Percentiles rank a stretch among this genome's conserved stretches.
Conservation (phyloP, 2,888 invertebrate species). For the Scaptomyza tumidula region DNA sequence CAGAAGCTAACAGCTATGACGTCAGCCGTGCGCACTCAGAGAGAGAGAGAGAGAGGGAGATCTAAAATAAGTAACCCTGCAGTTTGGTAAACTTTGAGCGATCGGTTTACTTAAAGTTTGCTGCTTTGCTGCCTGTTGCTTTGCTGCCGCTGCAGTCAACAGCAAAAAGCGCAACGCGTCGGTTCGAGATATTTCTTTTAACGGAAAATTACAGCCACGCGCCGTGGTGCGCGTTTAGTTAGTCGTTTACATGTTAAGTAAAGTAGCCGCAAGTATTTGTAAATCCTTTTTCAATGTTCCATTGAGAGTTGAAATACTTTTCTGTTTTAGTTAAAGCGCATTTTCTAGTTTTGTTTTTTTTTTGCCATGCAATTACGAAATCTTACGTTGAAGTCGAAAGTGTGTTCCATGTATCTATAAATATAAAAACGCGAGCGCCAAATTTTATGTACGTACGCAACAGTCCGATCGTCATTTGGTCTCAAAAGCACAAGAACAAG, state of each 20-base stretch:
- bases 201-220: conserved; percentile 50
- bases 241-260: too few species aligned
- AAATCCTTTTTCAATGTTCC: conserved; percentile 23
- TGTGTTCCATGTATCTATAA: conserved; percentile 60
- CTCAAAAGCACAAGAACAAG: conserved; percentile 34
- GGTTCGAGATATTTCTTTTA: conserved; percentile 53
- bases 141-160: conserved; percentile 68
- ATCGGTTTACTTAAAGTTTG: conserved; percentile 41
- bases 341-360: conserved; percentile 12
- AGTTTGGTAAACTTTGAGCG: conserved; percentile 12
- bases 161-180: conserved; percentile 75
- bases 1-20: conserved; percentile 34
- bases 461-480: conserved; percentile 23
- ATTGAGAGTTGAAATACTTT: conserved; percentile 10
- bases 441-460: conserved; percentile 47
- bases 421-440: conserved; percentile 42
- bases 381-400: conserved; percentile 49
- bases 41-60: background rate
- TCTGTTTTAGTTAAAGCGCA: conserved; percentile 24
- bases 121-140: conserved; percentile 19
- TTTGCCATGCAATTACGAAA: conserved; percentile 69
- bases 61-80: conserved; percentile 18
- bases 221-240: conserved; percentile 12
- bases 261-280: conserved; percentile 12
- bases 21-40: conserved; percentile 11